phyloP scores from a whole-genome alignment of 2,797 vertebrate genomes.

The Myotis pilosus region DNA sequence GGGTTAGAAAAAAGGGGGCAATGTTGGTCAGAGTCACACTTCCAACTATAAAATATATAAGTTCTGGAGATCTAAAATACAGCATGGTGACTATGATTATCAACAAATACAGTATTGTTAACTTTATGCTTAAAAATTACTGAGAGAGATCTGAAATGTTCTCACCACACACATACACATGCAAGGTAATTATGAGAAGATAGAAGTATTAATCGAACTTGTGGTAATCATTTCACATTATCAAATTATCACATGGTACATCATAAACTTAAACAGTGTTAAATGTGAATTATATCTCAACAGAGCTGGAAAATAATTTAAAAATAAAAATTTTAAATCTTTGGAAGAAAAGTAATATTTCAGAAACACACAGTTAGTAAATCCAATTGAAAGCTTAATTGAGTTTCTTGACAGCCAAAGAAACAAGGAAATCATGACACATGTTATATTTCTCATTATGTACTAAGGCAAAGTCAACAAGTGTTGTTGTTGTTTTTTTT shows the following conservation, averaged over 20 bases:
- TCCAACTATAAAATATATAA: not conserved
- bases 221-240: not conserved
- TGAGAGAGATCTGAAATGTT: not conserved
- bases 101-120: not conserved
- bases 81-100: not conserved
- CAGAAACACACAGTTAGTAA: not conserved
- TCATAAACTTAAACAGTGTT: no score
- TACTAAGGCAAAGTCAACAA: conserved; percentile 8
- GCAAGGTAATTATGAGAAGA: no score
- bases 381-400: not conserved
- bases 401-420: not conserved
- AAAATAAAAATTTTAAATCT: not conserved
- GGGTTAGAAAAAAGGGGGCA: not conserved
- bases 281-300: no score
- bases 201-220: no score
- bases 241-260: not conserved
- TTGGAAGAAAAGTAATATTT: not conserved
- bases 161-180: no score
- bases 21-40: not conserved
- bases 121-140: not conserved
- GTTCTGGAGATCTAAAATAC: not conserved
- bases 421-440: not conserved
- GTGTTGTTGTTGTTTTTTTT: not conserved
- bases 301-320: not conserved
- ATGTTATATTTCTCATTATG: not conserved